Conservation (phyloP, 2,888 invertebrate species). For the Polietes domitor region DNA sequence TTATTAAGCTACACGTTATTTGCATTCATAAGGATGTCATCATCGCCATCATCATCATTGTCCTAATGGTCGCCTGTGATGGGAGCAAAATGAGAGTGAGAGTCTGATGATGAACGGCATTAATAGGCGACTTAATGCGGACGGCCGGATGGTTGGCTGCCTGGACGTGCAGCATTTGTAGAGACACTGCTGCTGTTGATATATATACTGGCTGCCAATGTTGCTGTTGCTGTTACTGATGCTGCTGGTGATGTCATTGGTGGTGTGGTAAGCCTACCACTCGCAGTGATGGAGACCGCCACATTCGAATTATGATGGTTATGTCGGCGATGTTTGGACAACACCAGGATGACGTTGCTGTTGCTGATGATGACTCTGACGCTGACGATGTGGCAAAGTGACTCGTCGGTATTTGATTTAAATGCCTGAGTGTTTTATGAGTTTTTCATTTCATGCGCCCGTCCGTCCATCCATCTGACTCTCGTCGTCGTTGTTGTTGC, state of each 20-base stretch:
- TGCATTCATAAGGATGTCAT: not conserved
- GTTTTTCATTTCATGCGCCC: constrained; percentile 13
- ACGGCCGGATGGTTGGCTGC: not conserved
- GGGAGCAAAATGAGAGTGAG: not conserved
- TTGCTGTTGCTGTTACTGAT: not conserved
- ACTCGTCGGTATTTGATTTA: constrained; percentile 15
- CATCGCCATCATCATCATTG: not conserved
- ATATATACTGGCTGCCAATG: not conserved
- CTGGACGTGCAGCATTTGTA: not conserved
- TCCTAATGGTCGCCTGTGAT: not conserved
- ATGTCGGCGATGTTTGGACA: not conserved
- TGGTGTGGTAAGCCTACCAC: not conserved
- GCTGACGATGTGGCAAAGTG: constrained; percentile 19
- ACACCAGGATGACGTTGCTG: not conserved
- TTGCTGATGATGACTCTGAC: constrained; percentile 2
- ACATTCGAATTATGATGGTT: constrained; percentile 20
- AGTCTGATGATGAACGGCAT: not conserved
- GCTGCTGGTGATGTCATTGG: not conserved
- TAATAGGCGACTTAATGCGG: not conserved
- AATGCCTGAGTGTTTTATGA: constrained; percentile 30
- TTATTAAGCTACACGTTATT: not conserved
- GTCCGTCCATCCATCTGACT: not conserved
- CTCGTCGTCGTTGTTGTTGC: not conserved
- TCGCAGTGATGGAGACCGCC: not conserved
- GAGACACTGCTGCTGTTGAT: not conserved